These are phyloP conservation scores for Caerostris darwini DNA, from an alignment of 1,140 invertebrate species.

Conservation along the genomic window DNA sequence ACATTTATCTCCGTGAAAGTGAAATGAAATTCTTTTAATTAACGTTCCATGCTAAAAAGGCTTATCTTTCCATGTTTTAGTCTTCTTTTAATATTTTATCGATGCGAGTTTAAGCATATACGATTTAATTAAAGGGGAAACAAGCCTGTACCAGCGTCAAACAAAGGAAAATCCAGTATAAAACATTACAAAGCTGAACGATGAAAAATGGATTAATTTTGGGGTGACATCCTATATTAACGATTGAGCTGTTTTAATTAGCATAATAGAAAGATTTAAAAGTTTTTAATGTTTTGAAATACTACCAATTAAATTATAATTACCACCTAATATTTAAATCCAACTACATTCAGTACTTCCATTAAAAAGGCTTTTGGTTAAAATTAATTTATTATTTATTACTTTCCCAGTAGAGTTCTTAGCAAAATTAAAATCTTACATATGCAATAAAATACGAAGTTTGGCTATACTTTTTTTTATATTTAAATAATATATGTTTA, in stretches of 20 bases:
- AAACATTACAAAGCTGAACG: neutral
- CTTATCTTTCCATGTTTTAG: constrained; percentile 22
- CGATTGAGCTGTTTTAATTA: neutral
- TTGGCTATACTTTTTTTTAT: no score
- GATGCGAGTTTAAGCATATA: neutral
- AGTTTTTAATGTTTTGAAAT: no score
- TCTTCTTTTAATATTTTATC: constrained; percentile 24
- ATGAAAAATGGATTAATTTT: neutral
- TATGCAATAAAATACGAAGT: no score
- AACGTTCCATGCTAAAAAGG: neutral
- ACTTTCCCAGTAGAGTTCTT: no score
- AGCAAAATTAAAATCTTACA: no score
- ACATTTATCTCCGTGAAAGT: constrained; percentile 33
- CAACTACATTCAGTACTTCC: no score
- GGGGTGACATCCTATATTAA: neutral
- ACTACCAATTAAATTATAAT: no score
- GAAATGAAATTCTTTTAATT: constrained; percentile 45
- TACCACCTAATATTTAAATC: no score
- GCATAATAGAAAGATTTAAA: neutral
- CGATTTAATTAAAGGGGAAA: constrained; percentile 44
- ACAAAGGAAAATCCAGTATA: neutral
- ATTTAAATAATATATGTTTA: no score
- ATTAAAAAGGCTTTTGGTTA: no score
- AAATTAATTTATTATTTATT: no score
- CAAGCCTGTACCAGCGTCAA: neutral